These are phyloP conservation scores for Piaya cayana DNA, from an alignment of 2,113 vertebrate genomes.

Conservation along the genomic window DNA sequence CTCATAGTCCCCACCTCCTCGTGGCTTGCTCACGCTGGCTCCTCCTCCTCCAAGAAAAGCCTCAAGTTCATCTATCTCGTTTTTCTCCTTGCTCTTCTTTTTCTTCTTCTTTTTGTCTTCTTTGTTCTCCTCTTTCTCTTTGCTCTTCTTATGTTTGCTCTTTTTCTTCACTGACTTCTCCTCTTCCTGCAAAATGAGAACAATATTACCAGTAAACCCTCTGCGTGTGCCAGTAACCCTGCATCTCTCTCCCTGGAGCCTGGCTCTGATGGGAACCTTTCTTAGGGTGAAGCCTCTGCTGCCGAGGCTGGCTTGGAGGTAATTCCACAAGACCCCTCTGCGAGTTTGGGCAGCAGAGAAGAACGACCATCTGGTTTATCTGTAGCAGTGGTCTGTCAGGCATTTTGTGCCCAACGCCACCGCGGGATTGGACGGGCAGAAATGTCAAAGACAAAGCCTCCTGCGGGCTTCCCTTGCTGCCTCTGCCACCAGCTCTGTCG, in stretches of 20 bases:
- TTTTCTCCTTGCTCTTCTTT: conserved; percentile 78
- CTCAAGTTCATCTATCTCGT: conserved; percentile 87
- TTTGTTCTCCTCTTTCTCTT: conserved; percentile 82
- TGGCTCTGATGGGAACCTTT: neutral
- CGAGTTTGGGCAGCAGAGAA: neutral
- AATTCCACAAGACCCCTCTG: neutral
- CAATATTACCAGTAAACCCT: neutral
- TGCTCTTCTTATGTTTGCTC: conserved; percentile 86
- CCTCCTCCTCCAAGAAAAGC: conserved; percentile 88
- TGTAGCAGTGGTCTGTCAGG: neutral
- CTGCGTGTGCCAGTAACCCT: neutral
- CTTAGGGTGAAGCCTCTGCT: neutral
- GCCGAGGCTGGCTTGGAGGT: neutral
- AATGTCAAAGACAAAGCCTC: neutral
- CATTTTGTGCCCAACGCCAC: neutral
- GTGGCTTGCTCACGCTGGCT: conserved; percentile 55
- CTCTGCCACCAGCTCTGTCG: neutral
- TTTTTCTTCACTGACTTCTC: conserved; percentile 86
- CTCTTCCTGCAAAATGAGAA: conserved; percentile 80
- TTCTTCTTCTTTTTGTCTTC: conserved; percentile 84
- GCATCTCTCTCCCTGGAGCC: neutral
- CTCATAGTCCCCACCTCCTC: conserved; percentile 91
- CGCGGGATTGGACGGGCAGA: neutral
- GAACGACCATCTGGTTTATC: neutral
- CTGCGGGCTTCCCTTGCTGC: neutral